Evolutionary conservation across 2,888 invertebrate genomes (phyloP), one percentile per base, ranked within the genome.

Genomic region (Ethmia dodecea): DNA sequence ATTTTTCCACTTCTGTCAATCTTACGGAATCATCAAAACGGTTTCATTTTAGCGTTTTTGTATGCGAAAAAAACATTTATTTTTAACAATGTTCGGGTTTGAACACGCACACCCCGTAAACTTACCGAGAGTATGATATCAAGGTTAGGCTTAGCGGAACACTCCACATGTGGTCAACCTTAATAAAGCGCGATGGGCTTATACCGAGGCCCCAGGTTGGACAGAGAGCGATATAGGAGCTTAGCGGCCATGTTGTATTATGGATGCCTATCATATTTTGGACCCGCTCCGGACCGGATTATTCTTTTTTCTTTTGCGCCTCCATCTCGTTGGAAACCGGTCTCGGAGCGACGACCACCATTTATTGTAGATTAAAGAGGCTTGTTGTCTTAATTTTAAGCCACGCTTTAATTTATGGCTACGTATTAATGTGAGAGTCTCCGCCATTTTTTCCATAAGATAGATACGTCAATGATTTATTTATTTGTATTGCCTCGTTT

Each of bases 331-430:
- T 69, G 50, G 59, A 52, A 84, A 84, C 84, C 83, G 84, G 83
- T 86, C 79, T 73, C 60, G 54, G 66, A 67, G 71, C 74, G 80
- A 74, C 79, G 80, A 75, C 80, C 73, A 75, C 77, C 84, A 84
- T 86, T 84, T 86, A 86, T 86, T 84, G 81, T 84, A 86, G 86
- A 87, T 87, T 87, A 86, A 87, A 86, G 78, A 84, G 83, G 73
- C 78, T 84, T 86, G 86, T 86, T 87, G 86, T 87, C 87, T 87
- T 86, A 86, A 87, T 87, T 86, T 86, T 84, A 80, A 86, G 77
- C 75, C 77, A 74, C 71, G 71, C 70, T 79, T 77, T 83, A 86
- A 86, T 84, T 86, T 86, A 86, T 83, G 71, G 65, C 61, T 65
- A 72, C 71, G 69, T 83, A 80, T 81, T 80, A 81, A 79, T 77